Percentiles rank a stretch among this genome's conserved stretches.
phyloP scores from a whole-genome alignment of 2,888 invertebrate species.

The Tanypteryx hageni region DNA sequence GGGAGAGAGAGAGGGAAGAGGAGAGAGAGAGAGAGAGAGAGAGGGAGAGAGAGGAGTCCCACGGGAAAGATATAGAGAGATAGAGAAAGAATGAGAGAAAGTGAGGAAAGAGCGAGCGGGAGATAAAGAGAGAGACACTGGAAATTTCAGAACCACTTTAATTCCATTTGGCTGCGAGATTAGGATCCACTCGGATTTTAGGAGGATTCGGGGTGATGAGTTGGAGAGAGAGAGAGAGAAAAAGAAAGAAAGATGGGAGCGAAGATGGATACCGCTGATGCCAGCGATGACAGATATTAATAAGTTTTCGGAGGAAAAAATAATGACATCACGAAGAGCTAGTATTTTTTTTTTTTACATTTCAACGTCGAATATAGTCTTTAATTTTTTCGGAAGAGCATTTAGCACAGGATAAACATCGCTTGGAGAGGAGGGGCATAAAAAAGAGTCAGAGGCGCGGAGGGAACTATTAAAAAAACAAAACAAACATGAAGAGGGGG shows the following conservation, averaged over 20 bases:
- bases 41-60: background rate
- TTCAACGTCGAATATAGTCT: background rate
- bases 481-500: background rate
- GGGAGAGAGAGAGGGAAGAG: background rate
- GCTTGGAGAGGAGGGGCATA: no score
- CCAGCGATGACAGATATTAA: background rate
- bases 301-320: background rate
- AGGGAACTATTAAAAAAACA: no score
- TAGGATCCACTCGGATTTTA: background rate
- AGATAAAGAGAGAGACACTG: background rate
- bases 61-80: no score
- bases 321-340: background rate
- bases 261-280: background rate
- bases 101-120: background rate
- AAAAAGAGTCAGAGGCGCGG: no score
- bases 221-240: background rate
- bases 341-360: background rate
- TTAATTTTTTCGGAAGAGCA: background rate
- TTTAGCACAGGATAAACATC: background rate
- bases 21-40: background rate
- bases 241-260: no score
- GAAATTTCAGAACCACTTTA: background rate
- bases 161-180: constrained; percentile 7
- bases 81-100: background rate
- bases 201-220: background rate